A percentile compares a stretch with the other conserved stretches of the same genome.
Conservation (phyloP, 2,113 vertebrate species). For the Chiloscyllium plagiosum region DNA sequence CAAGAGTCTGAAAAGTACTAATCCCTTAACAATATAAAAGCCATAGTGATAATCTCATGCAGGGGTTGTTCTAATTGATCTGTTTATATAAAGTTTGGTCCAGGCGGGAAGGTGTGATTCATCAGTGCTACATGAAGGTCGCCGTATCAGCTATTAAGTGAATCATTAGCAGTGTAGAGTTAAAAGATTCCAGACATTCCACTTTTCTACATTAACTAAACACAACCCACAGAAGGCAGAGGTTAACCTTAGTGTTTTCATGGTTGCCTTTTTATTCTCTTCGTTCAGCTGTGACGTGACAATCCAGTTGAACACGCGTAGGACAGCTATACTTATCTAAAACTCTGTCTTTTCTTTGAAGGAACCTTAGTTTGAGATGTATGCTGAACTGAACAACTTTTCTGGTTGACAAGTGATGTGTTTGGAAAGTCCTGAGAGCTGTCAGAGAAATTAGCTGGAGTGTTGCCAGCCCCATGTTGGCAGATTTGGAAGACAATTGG, state of each 20-base stretch:
- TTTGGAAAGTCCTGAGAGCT: neutral
- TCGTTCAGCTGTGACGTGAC: neutral
- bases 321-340: neutral
- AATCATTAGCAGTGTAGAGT: constrained; percentile 36
- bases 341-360: neutral
- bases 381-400: neutral
- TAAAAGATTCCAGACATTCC: constrained; percentile 36
- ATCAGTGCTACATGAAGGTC: constrained; percentile 35
- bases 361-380: neutral
- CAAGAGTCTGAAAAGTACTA: constrained; percentile 58
- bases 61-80: constrained; percentile 61
- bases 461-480: neutral
- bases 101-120: constrained; percentile 37
- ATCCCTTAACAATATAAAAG: constrained; percentile 67
- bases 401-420: neutral
- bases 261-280: neutral
- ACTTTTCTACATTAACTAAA: constrained; percentile 12
- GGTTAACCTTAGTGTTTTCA: neutral
- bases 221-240: neutral
- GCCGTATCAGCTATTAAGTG: constrained; percentile 35
- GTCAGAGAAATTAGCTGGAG: neutral
- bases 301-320: neutral
- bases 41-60: constrained; percentile 59
- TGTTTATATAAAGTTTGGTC: constrained; percentile 42
- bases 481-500: neutral